These are phyloP conservation scores for Clanis bilineata DNA, from an alignment of 2,888 invertebrate species.

Conservation along the genomic window DNA sequence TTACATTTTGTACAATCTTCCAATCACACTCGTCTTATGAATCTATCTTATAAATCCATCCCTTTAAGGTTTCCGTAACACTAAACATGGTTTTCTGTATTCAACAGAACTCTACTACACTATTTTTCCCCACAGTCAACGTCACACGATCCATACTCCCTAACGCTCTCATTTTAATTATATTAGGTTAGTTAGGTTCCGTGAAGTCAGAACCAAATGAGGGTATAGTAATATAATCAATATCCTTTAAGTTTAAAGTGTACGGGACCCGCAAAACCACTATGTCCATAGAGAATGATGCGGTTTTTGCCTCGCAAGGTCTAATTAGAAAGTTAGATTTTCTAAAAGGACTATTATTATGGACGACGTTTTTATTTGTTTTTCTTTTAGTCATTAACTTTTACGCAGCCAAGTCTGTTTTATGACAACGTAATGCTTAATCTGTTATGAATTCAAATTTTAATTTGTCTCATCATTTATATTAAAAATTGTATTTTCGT, in stretches of 20 bases:
- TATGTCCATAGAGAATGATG: constrained; percentile 45
- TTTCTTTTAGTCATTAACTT: constrained; percentile 11
- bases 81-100: too few species aligned
- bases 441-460: constrained; percentile 10
- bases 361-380: constrained; percentile 23
- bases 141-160: too few species aligned
- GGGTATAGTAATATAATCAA: not conserved
- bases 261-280: constrained; percentile 32
- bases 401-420: constrained; percentile 16
- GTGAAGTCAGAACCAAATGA: not conserved
- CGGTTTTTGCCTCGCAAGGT: constrained; percentile 51
- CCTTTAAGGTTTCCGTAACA: too few species aligned
- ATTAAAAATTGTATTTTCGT: constrained; percentile 3
- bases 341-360: constrained; percentile 41
- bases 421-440: constrained; percentile 3
- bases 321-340: constrained; percentile 66
- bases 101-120: too few species aligned
- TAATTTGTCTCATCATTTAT: constrained; percentile 11
- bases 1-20: too few species aligned
- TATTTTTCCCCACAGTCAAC: too few species aligned
- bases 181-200: not conserved
- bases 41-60: too few species aligned
- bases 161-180: not conserved
- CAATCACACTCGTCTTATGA: too few species aligned
- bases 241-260: constrained; percentile 27